Base-by-base conservation (phyloP, 2,888 invertebrate genomes). In the Anoplius nigerrimus region DNA sequence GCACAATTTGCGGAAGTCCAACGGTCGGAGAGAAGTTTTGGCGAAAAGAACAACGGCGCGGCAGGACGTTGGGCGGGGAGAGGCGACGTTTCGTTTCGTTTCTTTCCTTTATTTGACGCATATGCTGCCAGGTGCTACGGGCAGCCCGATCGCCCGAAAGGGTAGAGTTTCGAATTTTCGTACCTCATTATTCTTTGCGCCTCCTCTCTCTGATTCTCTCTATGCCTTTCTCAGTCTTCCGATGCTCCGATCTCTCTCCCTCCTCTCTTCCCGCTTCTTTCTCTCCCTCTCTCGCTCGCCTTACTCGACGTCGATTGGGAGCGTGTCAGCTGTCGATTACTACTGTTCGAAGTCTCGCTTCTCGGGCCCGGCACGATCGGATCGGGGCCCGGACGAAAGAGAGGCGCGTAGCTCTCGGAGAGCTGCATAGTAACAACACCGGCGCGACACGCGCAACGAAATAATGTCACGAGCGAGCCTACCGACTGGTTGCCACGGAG, bases 41-140 rank as follows among this genome's bases (percentile, higher is more conserved):
- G n/a, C 64, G 43, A 53, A 65, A 58, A 71, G 71, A 66, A 53
- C 64, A 68, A 48, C 57, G 61, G 11, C 43, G 66, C 42, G 48
- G 52, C 16, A 6, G 20, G 43, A n/a, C 42, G 16, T 24, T 43
- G 2, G 24, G 20, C 22, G 8, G 53, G 21, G 48, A 48, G 16
- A 18, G 18, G 21, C 48, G 15, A 64, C 55, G 60, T 52, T 52
- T 64, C 56, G 67, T 66, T 67, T 43, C 53, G 57, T 58, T 71
- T 58, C 64, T 55, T 56, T 73, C 67, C 64, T 71, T 62, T 68
- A 63, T 66, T 60, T 45, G 63, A 66, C 62, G 71, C 84, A 83
- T 79, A 84, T 83, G 84, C 75, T 74, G 76, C 84, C 84, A 84
- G 84, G 80, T 84, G 82, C 76, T 76, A 74, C 68, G 59, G 57